phyloP scores from a whole-genome alignment of 1,140 invertebrate genomes.

The Hermetia illucens region DNA sequence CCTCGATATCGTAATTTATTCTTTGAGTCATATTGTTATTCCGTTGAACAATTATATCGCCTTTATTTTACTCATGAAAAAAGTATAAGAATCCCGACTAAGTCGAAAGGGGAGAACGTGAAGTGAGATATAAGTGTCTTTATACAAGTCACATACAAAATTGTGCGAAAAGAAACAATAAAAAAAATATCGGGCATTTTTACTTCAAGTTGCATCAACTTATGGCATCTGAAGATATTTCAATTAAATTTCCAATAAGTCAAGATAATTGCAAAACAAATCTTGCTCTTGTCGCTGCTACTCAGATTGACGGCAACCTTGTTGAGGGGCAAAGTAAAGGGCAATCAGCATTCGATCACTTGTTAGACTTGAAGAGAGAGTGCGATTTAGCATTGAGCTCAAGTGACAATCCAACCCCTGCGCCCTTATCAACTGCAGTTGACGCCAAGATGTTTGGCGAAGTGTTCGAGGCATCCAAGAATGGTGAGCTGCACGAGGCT shows the following conservation, averaged over 20 bases:
- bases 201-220: slow-evolving; percentile 4
- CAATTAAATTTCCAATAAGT: neutral
- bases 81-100: too few species aligned
- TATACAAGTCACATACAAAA: too few species aligned
- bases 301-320: neutral
- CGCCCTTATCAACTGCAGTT: neutral
- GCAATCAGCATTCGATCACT: neutral
- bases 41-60: too few species aligned
- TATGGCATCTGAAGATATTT: slow-evolving; percentile 5
- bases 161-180: neutral
- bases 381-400: neutral
- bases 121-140: too few species aligned
- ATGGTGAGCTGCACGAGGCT: neutral
- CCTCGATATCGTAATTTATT: neutral
- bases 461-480: neutral
- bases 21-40: neutral
- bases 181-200: neutral
- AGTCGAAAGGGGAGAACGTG: too few species aligned
- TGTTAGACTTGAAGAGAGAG: neutral
- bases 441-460: neutral
- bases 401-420: neutral
- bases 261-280: neutral
- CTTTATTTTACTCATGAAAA: too few species aligned
- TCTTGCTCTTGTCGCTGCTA: neutral
- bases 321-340: neutral